Base-by-base conservation (phyloP, 1,140 invertebrate genomes). In the Polypedilum vanderplanki region DNA sequence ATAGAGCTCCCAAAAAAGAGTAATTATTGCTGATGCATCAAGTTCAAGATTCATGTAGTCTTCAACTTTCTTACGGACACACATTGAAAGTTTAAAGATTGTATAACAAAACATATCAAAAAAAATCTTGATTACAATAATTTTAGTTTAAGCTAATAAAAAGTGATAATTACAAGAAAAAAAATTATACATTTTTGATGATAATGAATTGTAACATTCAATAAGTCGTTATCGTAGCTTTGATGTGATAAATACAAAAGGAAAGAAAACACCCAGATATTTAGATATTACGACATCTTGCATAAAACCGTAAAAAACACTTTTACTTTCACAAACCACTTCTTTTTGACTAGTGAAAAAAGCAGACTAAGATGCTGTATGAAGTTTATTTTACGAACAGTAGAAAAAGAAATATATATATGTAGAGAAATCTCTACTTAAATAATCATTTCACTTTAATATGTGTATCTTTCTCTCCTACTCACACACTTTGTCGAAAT, bases 311-410 rank as follows among this genome's bases (percentile, higher is more conserved):
- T 12, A 57, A 57, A 57, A 57, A 57, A 57, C 46, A 57, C 46
- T 57, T 57, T 57, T 57, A 57, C 46, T 57, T 57, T 57, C 46
- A 57, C 46, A 57, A 57, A 57, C 46, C 46, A 57, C 46, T 15
- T 57, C 46, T 57, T n/a, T n/a, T 15, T 57, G 46, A 57, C 46
- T 12, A 57, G 15, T 57, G 12, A 57, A 57, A 57, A 57, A 57
- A 57, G 46, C 46, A 57, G 46, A 57, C 15, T 57, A 12, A 57
- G 46, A 57, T 57, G 46, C 12, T 57, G 46, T 57, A 12, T 33
- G 1, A 33, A 33, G 24, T 33, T 33, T 33, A 33, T 33, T 33
- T 33, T 33, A 33, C 46, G 46, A 57, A 15, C 46, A 57, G 8
- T 57, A 33, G 24, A 33, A 57, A 57, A 57, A 57, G 15, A 57